Percentiles rank a stretch among this genome's conserved stretches.
phyloP scores from a whole-genome alignment of 2,888 invertebrate genomes.

The Amblyteles armatorius region DNA sequence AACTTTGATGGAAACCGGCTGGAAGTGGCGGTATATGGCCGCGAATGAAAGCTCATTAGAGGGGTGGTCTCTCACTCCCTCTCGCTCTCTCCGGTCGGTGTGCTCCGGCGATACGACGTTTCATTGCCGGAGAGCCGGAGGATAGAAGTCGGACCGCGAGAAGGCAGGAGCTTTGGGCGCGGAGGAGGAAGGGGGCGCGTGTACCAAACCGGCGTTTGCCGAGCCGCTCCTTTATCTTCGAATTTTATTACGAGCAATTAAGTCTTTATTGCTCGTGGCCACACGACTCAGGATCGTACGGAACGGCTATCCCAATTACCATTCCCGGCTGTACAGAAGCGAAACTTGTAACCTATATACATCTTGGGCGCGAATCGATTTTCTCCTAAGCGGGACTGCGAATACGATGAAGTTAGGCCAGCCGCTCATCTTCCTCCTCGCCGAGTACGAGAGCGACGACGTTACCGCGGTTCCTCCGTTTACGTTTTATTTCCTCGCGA shows the following conservation, averaged over 20 bases:
- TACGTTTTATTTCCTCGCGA: slow-evolving; percentile 20
- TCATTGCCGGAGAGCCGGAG: slow-evolving; percentile 7
- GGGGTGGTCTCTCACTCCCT: slow-evolving; percentile 44
- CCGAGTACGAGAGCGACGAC: slow-evolving; percentile 28
- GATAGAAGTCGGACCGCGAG: slow-evolving; percentile 34
- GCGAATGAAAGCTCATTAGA: slow-evolving; percentile 71
- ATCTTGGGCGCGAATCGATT: slow-evolving; percentile 40
- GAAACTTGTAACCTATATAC: slow-evolving; percentile 25
- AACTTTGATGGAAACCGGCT: slow-evolving; percentile 66
- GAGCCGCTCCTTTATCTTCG: slow-evolving; percentile 50
- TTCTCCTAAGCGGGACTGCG: slow-evolving; percentile 12
- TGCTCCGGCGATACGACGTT: slow-evolving; percentile 34
- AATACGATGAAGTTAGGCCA: slow-evolving; percentile 9
- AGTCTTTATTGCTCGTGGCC: slow-evolving; percentile 67
- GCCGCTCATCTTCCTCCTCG: not conserved
- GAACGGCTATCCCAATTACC: slow-evolving; percentile 33
- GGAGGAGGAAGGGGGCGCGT: not conserved
- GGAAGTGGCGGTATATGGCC: slow-evolving; percentile 65
- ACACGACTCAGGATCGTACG: slow-evolving; percentile 23
- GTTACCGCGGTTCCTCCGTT: slow-evolving; percentile 13
- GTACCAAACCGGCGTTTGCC: slow-evolving; percentile 43
- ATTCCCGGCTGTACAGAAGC: slow-evolving; percentile 23
- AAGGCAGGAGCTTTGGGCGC: not conserved
- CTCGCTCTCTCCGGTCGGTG: not conserved
- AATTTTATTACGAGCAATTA: slow-evolving; percentile 69